These are phyloP conservation scores for Eulacestoma nigropectus DNA, from an alignment of 2,113 vertebrate species.

Conservation along the genomic window DNA sequence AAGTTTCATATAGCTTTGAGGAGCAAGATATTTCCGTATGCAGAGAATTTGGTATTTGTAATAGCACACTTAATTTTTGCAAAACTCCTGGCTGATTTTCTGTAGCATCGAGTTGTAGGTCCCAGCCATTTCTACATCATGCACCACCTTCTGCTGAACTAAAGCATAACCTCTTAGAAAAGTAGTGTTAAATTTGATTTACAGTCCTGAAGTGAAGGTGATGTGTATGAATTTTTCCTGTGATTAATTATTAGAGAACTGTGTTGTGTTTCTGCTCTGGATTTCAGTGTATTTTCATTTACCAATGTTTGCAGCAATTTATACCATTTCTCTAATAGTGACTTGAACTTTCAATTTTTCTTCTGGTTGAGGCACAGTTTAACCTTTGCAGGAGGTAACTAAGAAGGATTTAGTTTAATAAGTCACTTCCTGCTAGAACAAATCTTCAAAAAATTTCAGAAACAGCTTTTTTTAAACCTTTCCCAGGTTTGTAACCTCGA, in stretches of 20 bases:
- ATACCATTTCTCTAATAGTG: not conserved
- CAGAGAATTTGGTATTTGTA: not conserved
- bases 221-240: not conserved
- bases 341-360: not conserved
- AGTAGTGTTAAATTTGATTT: not conserved
- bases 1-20: not conserved
- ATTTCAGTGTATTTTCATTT: not conserved
- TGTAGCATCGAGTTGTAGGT: not conserved
- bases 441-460: not conserved
- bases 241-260: not conserved
- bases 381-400: not conserved
- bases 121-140: not conserved
- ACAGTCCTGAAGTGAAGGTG: not conserved
- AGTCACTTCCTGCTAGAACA: not conserved
- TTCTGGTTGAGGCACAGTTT: not conserved
- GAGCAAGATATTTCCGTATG: not conserved
- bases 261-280: not conserved
- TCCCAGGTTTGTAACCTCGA: not conserved
- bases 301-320: not conserved
- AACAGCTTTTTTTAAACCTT: not conserved
- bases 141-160: not conserved
- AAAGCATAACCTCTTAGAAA: not conserved
- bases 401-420: not conserved
- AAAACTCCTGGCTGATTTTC: not conserved
- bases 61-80: not conserved